Evolutionary conservation across 2,888 invertebrate species (phyloP).

Genomic region (Phortica magna): DNA sequence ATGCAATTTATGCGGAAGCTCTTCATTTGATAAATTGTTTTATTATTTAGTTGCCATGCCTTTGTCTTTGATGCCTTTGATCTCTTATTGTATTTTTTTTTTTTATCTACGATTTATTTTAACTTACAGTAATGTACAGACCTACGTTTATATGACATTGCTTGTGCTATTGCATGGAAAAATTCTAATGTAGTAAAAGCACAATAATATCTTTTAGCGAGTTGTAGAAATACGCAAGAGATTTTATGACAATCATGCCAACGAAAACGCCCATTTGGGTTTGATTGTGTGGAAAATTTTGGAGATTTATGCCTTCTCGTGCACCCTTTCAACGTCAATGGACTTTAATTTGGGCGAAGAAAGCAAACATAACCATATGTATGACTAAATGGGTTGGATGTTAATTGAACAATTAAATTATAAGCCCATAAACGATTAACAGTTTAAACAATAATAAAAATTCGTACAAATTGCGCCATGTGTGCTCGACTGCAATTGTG

Average conservation of each 20-base stretch:
- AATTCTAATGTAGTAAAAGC: too few species aligned
- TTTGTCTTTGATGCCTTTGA: too few species aligned
- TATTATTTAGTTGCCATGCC: too few species aligned
- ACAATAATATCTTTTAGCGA: too few species aligned
- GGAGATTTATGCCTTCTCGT: background rate
- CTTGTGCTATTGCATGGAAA: too few species aligned
- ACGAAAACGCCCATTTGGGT: background rate
- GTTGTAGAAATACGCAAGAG: background rate
- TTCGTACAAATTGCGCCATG: background rate
- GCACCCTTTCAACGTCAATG: background rate
- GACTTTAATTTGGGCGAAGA: background rate
- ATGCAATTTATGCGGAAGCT: too few species aligned
- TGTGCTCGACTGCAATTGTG: background rate
- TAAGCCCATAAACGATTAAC: constrained; percentile 9
- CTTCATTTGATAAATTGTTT: too few species aligned
- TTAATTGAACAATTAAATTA: constrained; percentile 8
- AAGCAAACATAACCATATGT: too few species aligned
- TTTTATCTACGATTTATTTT: background rate
- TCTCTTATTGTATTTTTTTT: too few species aligned
- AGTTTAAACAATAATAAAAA: background rate
- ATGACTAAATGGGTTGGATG: background rate
- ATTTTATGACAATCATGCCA: background rate
- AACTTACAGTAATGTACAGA: too few species aligned
- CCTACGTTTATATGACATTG: too few species aligned
- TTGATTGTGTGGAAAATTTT: background rate